Conservation (phyloP, 2,797 vertebrate species). For the Varecia variegata region DNA sequence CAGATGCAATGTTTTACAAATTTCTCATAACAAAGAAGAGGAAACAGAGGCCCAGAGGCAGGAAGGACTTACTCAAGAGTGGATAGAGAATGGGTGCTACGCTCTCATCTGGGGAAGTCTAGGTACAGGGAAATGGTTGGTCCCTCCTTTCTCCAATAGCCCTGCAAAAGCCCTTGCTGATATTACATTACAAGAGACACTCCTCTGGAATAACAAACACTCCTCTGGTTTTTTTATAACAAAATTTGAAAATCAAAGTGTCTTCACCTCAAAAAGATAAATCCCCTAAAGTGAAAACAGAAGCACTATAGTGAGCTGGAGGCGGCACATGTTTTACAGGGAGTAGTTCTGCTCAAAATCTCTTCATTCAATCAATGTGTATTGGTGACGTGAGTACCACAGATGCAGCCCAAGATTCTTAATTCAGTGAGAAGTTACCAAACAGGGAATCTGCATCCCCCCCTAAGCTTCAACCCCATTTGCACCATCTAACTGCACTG, state of each 20-base stretch:
- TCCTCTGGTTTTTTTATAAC: neutral
- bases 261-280: neutral
- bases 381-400: neutral
- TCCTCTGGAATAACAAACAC: neutral
- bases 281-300: neutral
- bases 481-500: rapidly evolving
- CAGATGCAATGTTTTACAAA: neutral
- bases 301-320: neutral
- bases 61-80: neutral
- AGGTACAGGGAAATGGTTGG: neutral
- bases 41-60: neutral
- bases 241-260: neutral
- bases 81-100: neutral
- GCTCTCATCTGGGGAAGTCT: neutral
- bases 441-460: neutral
- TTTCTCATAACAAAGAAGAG: neutral
- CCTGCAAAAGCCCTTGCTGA: neutral
- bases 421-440: neutral
- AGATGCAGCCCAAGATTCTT: neutral
- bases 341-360: neutral
- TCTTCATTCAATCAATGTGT: neutral
- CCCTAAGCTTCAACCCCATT: neutral
- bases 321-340: neutral
- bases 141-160: neutral
- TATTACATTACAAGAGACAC: neutral